Evolutionary conservation across 2,113 vertebrate species (phyloP).

Genomic region (Lepidothrix coronata): DNA sequence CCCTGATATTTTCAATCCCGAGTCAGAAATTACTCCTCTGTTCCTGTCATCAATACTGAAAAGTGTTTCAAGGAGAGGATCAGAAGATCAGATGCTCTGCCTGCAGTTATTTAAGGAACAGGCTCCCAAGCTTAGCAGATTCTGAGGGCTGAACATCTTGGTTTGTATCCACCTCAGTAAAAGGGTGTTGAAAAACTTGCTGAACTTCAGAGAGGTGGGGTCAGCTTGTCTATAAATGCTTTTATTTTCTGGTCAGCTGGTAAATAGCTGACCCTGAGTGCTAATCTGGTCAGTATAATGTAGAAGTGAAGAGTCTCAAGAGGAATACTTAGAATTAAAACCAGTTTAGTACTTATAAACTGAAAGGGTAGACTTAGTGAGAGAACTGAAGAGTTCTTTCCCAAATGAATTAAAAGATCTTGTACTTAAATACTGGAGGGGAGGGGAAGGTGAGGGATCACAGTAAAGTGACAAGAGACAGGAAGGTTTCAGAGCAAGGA

Average conservation of each 20-base stretch:
- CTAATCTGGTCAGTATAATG: neutral
- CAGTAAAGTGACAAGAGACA: neutral
- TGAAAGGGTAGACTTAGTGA: neutral
- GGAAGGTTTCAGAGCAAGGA: neutral
- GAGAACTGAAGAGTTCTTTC: neutral
- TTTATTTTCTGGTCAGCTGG: neutral
- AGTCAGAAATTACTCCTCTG: neutral
- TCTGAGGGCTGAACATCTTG: neutral
- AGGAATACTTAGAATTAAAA: neutral
- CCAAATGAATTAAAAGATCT: neutral
- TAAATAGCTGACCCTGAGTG: neutral
- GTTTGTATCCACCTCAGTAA: neutral
- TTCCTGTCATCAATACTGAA: neutral
- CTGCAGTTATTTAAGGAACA: neutral
- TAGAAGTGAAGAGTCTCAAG: neutral
- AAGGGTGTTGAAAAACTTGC: neutral
- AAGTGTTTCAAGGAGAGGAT: neutral
- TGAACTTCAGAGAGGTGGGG: neutral
- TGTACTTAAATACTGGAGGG: too few species aligned
- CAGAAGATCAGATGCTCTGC: neutral
- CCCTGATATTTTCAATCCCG: neutral
- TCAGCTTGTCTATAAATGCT: neutral
- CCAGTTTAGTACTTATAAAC: neutral
- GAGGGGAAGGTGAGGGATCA: neutral
- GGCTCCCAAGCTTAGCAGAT: neutral